phyloP scores from a whole-genome alignment of 2,797 vertebrate species.

The Peromyscus aztecus region DNA sequence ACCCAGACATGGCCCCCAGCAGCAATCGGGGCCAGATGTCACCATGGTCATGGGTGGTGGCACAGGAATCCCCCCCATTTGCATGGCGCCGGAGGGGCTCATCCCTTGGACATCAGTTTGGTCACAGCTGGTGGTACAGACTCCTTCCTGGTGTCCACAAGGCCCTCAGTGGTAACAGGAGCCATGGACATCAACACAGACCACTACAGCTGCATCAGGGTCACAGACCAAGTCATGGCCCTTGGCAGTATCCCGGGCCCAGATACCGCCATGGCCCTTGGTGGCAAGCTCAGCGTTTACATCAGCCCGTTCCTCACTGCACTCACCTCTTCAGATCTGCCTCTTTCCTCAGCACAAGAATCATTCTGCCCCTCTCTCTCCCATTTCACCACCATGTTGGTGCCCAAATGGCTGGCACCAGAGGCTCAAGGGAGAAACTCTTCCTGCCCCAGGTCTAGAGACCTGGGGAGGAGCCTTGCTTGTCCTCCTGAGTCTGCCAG shows the following conservation, averaged over 20 bases:
- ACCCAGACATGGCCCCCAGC: background rate
- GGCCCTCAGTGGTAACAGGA: background rate
- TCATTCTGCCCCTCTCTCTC: background rate
- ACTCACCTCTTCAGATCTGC: background rate
- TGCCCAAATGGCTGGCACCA: background rate
- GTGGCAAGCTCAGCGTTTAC: background rate
- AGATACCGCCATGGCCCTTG: background rate
- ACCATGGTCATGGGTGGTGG: background rate
- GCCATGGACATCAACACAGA: background rate
- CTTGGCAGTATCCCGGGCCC: background rate
- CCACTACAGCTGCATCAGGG: background rate
- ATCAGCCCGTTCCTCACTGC: accelerated
- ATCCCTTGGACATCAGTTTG: background rate
- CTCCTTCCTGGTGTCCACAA: background rate
- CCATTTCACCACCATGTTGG: background rate
- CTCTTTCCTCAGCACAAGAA: background rate
- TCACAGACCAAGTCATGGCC: background rate
- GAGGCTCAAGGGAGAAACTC: background rate
- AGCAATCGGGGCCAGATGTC: background rate
- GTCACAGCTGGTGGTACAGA: background rate
- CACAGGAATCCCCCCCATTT: background rate
- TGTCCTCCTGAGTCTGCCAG: background rate
- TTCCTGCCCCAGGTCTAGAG: background rate
- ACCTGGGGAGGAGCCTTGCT: background rate
- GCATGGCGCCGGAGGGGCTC: background rate